These are phyloP conservation scores for Saturnia pavonia DNA, from an alignment of 2,888 invertebrate species.

Conservation along the genomic window DNA sequence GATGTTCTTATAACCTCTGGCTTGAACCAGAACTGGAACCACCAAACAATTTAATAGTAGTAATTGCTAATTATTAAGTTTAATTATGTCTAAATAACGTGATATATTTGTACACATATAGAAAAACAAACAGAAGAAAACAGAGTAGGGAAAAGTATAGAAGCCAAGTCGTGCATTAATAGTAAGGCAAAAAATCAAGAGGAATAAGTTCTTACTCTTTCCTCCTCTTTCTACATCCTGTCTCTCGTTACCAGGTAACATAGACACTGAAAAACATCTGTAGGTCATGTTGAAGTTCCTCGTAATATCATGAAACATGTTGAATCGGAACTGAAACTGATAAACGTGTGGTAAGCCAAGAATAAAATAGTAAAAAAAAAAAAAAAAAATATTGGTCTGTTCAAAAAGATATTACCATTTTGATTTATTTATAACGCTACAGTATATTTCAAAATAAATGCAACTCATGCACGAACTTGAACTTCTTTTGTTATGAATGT, in stretches of 20 bases:
- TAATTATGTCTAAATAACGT: too few species aligned
- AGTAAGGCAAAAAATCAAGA: not conserved
- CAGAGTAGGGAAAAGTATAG: not conserved
- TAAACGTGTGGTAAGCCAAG: slow-evolving; percentile 51
- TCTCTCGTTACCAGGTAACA: slow-evolving; percentile 96
- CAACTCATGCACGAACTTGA: slow-evolving; percentile 52
- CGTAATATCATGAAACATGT: slow-evolving; percentile 92
- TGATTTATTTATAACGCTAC: slow-evolving; percentile 19
- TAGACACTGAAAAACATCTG: slow-evolving; percentile 95
- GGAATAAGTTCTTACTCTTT: slow-evolving; percentile 87
- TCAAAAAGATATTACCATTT: slow-evolving; percentile 27
- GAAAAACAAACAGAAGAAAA: not conserved
- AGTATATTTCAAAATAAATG: slow-evolving; percentile 43
- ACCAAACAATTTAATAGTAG: too few species aligned
- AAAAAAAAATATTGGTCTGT: slow-evolving; percentile 6
- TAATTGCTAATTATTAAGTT: too few species aligned
- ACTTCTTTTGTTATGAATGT: slow-evolving; percentile 6
- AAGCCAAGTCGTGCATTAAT: not conserved
- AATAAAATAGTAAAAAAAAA: slow-evolving; percentile 27
- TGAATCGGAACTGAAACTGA: slow-evolving; percentile 92
- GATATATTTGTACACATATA: too few species aligned
- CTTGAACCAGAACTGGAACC: too few species aligned
- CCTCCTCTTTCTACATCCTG: slow-evolving; percentile 98
- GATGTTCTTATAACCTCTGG: too few species aligned
- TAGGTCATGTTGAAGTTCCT: slow-evolving; percentile 92